A percentile compares a stretch with the other conserved stretches of the same genome.
These are phyloP conservation scores for Enteromius thamalakanensis DNA, from an alignment of 2,797 vertebrate genomes.

Conservation along the genomic window DNA sequence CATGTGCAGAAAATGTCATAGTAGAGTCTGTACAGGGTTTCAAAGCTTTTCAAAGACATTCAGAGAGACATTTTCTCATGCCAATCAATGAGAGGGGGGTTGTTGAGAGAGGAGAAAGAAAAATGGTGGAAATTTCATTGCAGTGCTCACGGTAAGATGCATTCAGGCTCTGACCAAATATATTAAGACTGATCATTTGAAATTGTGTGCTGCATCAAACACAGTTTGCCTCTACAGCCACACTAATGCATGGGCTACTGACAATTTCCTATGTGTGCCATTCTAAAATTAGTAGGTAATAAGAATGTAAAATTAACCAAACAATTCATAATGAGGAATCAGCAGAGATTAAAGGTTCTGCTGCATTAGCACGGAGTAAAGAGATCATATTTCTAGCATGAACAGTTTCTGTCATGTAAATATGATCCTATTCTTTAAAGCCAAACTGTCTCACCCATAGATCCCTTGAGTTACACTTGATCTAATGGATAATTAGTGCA, in stretches of 20 bases:
- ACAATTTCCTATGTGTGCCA: neutral
- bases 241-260: neutral
- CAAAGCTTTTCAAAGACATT: conserved; percentile 42
- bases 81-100: conserved; percentile 48
- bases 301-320: neutral
- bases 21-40: conserved; percentile 18
- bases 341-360: neutral
- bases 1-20: neutral
- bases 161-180: neutral
- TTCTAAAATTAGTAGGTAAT: neutral
- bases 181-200: neutral
- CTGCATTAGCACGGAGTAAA: neutral
- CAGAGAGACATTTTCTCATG: conserved; percentile 9
- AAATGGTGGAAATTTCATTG: conserved; percentile 44
- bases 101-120: conserved; percentile 46
- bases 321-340: neutral
- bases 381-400: neutral
- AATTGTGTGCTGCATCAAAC: neutral
- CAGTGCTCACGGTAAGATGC: neutral
- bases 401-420: neutral
- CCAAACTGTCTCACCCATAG: neutral
- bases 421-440: neutral
- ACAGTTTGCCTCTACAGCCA: neutral
- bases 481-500: neutral
- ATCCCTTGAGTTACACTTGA: conserved; percentile 14